These are phyloP conservation scores for Petaurus breviceps DNA, from an alignment of 2,113 vertebrate species.

Conservation along the genomic window DNA sequence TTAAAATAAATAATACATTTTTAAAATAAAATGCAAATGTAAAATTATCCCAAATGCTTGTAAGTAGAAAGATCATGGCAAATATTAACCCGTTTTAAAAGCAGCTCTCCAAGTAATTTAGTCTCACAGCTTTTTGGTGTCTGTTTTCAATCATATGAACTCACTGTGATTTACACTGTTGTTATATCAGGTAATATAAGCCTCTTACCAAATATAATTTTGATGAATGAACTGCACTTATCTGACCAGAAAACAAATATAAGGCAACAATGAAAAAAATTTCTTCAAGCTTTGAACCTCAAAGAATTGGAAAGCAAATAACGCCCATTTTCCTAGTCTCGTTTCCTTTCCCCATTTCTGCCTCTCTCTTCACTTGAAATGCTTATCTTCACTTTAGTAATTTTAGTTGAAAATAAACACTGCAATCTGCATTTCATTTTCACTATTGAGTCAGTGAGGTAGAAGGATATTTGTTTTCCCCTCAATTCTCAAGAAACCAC, in stretches of 20 bases:
- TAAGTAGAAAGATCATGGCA: not conserved
- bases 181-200: not conserved
- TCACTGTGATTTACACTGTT: not conserved
- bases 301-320: not conserved
- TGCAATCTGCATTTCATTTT: constrained; percentile 25
- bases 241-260: not conserved
- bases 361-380: not conserved
- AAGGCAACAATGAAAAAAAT: not conserved
- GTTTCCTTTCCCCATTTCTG: not conserved
- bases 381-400: constrained; percentile 3
- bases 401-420: not conserved
- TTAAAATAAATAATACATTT: constrained; percentile 11
- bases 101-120: not conserved
- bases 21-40: not conserved
- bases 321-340: constrained; percentile 14
- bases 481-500: not conserved
- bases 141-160: not conserved
- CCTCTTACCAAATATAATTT: not conserved
- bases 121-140: not conserved
- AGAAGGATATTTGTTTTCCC: not conserved
- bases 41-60: not conserved
- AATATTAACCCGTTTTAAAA: not conserved
- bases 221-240: not conserved
- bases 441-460: constrained; percentile 33
- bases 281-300: constrained; percentile 11